A percentile compares a stretch with the other conserved stretches of the same genome.
These are phyloP conservation scores for Steinernema scapterisci DNA, from an alignment of 2,888 invertebrate genomes.

Conservation along the genomic window DNA sequence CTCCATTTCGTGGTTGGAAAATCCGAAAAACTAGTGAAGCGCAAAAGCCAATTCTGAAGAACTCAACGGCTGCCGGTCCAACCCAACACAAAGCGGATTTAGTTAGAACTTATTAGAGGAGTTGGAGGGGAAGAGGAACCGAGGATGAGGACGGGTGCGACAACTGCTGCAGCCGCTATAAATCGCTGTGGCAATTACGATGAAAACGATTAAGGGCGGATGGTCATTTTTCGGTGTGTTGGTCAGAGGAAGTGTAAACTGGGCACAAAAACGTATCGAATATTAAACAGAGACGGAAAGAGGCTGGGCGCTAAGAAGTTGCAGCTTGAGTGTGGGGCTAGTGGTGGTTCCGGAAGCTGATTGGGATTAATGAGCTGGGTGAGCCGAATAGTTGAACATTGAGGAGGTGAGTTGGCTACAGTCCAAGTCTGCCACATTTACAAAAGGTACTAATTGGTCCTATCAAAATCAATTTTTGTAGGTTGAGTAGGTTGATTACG, in stretches of 20 bases:
- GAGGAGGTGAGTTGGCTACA: too few relatives aligned
- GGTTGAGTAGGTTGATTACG: too few relatives aligned
- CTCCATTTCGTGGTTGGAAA: conserved; percentile 8
- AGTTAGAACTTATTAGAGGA: conserved; percentile 21
- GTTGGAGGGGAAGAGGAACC: neutral
- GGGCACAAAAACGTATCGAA: neutral
- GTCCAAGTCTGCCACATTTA: too few relatives aligned
- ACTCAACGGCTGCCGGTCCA: neutral
- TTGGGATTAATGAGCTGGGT: too few relatives aligned
- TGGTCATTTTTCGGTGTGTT: conserved; percentile 8
- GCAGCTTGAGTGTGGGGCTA: too few relatives aligned
- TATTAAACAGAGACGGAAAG: conserved; percentile 16
- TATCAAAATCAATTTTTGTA: too few relatives aligned
- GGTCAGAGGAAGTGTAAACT: conserved; percentile 3
- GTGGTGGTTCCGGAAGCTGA: too few relatives aligned
- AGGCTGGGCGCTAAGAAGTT: too few relatives aligned
- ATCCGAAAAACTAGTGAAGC: conserved; percentile 32
- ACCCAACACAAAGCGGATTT: neutral
- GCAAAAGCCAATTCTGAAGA: conserved; percentile 26
- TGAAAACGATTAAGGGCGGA: conserved; percentile 1
- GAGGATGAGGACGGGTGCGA: neutral
- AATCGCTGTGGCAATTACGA: conserved; percentile 23
- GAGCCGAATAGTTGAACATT: too few relatives aligned
- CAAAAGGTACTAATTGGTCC: too few relatives aligned
- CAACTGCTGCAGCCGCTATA: conserved; percentile 19